A percentile compares a stretch with the other conserved stretches of the same genome.
phyloP scores from a whole-genome alignment of 2,888 invertebrate genomes.

The Trachelus tabidus region DNA sequence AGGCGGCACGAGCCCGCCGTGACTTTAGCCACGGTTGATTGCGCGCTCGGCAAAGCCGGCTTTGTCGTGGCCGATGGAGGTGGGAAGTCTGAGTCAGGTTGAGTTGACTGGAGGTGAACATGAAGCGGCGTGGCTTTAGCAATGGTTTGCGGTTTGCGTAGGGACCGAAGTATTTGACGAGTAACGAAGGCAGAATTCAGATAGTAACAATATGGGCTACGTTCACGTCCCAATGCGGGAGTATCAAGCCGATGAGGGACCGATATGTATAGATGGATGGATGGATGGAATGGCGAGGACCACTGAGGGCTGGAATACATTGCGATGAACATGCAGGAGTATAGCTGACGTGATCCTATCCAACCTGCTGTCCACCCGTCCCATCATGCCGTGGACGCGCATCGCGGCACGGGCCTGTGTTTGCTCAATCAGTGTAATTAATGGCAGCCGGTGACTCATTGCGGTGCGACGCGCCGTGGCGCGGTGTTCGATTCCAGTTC shows the following conservation, averaged over 20 bases:
- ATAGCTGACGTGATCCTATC: not conserved
- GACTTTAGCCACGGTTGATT: not conserved
- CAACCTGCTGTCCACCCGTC: conserved; percentile 11
- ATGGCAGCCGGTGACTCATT: conserved; percentile 31
- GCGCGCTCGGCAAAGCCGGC: not conserved
- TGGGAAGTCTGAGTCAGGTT: not conserved
- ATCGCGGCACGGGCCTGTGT: conserved; percentile 20
- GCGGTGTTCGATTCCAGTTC: conserved; percentile 24
- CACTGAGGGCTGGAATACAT: not conserved
- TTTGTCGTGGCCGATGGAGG: not conserved
- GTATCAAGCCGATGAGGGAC: not conserved
- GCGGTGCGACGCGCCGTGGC: conserved; percentile 15
- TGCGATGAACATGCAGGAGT: not conserved
- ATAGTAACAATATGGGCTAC: not conserved
- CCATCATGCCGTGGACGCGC: conserved; percentile 17
- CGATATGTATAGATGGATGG: not conserved
- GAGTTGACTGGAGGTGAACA: not conserved
- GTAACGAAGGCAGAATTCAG: not conserved
- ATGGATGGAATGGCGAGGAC: not conserved
- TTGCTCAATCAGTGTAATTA: conserved; percentile 36
- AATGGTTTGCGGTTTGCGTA: not conserved
- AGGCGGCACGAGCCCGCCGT: not conserved
- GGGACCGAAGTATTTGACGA: not conserved
- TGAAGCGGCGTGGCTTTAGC: not conserved
- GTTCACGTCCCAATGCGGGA: not conserved